These are phyloP conservation scores for Leptoteleia sp. DNA, from an alignment of 1,140 invertebrate species.

Conservation along the genomic window DNA sequence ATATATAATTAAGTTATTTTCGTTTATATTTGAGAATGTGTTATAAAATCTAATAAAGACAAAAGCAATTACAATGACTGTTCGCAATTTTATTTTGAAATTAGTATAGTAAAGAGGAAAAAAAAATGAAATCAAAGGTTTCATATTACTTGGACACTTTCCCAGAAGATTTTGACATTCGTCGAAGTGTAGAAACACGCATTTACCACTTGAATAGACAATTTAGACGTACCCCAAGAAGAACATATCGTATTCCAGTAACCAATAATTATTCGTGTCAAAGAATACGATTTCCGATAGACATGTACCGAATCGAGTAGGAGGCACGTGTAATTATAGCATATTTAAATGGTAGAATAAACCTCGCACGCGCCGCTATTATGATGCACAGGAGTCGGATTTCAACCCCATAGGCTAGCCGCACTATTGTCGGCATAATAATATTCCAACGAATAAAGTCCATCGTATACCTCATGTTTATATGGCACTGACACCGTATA, in stretches of 20 bases:
- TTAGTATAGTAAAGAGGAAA: too few relatives aligned
- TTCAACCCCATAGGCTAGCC: slow-evolving; percentile 74
- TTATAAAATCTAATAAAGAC: too few relatives aligned
- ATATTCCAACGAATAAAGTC: slow-evolving; percentile 71
- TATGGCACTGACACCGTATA: slow-evolving; percentile 73
- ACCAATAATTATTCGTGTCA: slow-evolving; percentile 60
- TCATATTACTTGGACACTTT: neutral
- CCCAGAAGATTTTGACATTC: slow-evolving; percentile 10
- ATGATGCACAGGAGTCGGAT: slow-evolving; percentile 75
- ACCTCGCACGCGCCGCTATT: slow-evolving; percentile 74
- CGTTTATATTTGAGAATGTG: too few relatives aligned
- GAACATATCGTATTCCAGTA: slow-evolving; percentile 43
- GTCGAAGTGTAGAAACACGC: slow-evolving; percentile 6
- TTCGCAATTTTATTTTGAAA: too few relatives aligned
- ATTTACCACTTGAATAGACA: slow-evolving; percentile 51
- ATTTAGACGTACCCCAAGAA: slow-evolving; percentile 17
- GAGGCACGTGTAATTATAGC: slow-evolving; percentile 72
- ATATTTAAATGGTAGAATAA: slow-evolving; percentile 71
- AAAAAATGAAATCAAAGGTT: too few relatives aligned
- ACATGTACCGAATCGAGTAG: slow-evolving; percentile 44
- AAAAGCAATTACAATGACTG: too few relatives aligned
- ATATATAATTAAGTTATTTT: too few relatives aligned
- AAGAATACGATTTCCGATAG: slow-evolving; percentile 57
- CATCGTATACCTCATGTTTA: slow-evolving; percentile 63
- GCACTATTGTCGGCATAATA: slow-evolving; percentile 74